phyloP scores from a whole-genome alignment of 2,888 invertebrate genomes.

The Tromatobia lineatoria region DNA sequence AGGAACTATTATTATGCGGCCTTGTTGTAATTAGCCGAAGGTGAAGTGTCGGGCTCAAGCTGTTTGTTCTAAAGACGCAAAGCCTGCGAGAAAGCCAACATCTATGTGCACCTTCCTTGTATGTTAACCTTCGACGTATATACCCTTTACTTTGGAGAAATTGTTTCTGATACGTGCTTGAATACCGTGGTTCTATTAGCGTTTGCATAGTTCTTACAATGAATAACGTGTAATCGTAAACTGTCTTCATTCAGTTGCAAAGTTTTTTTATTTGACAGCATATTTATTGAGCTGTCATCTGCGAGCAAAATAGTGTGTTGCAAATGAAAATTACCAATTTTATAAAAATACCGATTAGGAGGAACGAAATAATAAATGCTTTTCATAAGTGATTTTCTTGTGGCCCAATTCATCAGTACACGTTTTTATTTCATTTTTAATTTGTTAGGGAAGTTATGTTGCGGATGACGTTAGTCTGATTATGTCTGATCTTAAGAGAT shows the following conservation, averaged over 20 bases:
- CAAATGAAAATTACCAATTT: too few relatives aligned
- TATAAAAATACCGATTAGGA: too few relatives aligned
- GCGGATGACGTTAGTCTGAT: too few relatives aligned
- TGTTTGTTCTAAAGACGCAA: constrained; percentile 60
- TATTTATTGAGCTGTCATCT: not conserved
- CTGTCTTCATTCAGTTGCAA: not conserved
- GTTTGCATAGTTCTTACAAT: not conserved
- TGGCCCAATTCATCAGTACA: too few relatives aligned
- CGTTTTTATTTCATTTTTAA: too few relatives aligned
- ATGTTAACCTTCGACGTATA: constrained; percentile 9
- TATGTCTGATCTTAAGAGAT: too few relatives aligned
- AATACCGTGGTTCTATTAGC: not conserved
- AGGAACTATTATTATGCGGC: constrained; percentile 74
- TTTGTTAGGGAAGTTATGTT: too few relatives aligned
- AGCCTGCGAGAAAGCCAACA: constrained; percentile 35
- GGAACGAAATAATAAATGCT: too few relatives aligned
- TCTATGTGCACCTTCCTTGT: constrained; percentile 18
- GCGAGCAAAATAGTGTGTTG: too few relatives aligned
- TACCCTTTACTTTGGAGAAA: constrained; percentile 36
- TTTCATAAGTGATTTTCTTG: too few relatives aligned
- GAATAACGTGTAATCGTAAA: not conserved
- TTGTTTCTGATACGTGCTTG: not conserved
- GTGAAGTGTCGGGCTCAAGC: constrained; percentile 59
- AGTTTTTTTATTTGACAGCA: not conserved
- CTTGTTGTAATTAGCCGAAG: constrained; percentile 80